Evolutionary conservation across 1,140 invertebrate genomes (phyloP).

Genomic region (Muscidifurax raptorellus): DNA sequence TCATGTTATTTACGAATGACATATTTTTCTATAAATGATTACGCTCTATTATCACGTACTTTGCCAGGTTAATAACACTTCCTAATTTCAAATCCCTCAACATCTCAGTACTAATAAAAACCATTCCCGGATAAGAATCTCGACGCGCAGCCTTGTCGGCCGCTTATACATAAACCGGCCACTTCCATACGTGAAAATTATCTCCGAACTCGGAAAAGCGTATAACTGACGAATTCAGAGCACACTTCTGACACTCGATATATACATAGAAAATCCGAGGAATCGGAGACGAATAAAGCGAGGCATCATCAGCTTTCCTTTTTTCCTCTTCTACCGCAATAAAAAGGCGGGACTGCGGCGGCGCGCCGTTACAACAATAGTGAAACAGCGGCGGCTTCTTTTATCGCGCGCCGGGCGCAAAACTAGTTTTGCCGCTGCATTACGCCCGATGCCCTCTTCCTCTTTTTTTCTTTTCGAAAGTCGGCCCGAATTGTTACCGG

Average conservation of each 20-base stretch:
- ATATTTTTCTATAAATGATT: too few relatives aligned
- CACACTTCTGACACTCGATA: background rate
- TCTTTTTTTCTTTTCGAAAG: constrained; percentile 42
- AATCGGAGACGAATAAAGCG: background rate
- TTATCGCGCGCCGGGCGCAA: background rate
- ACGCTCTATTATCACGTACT: too few relatives aligned
- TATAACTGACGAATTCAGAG: constrained; percentile 13
- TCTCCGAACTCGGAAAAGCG: too few relatives aligned
- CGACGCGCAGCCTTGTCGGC: too few relatives aligned
- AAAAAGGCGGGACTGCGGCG: background rate
- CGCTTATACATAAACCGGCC: too few relatives aligned
- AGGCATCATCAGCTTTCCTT: constrained; percentile 22
- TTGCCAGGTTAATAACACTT: too few relatives aligned
- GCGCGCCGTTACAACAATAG: constrained; percentile 38
- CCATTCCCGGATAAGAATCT: too few relatives aligned
- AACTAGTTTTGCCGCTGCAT: constrained; percentile 43
- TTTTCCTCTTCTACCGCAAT: constrained; percentile 28
- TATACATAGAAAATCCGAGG: background rate
- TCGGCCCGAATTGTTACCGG: constrained; percentile 3
- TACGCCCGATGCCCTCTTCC: background rate
- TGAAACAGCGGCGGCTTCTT: constrained; percentile 15
- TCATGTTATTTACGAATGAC: too few relatives aligned
- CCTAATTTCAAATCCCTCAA: too few relatives aligned
- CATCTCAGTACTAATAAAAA: too few relatives aligned
- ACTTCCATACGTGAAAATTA: too few relatives aligned